Evolutionary conservation across 2,797 vertebrate species (phyloP).

Genomic region (Diplodus sargus): DNA sequence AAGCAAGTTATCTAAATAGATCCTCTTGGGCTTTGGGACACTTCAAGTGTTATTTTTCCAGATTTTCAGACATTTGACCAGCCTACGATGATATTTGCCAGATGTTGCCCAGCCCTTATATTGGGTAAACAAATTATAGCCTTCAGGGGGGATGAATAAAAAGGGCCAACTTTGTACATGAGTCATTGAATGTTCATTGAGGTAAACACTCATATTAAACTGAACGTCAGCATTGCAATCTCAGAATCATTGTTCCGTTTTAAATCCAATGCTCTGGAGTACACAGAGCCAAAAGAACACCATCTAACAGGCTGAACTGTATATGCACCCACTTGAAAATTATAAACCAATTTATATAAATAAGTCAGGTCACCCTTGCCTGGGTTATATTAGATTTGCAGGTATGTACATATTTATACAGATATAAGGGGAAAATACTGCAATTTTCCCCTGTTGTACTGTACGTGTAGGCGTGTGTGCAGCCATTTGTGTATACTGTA

Average conservation of each 20-base stretch:
- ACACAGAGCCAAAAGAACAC: constrained; percentile 2
- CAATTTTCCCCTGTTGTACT: constrained; percentile 29
- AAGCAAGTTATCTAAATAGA: too few relatives aligned
- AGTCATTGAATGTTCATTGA: constrained; percentile 15
- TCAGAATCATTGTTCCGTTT: constrained; percentile 10
- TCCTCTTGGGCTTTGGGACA: too few relatives aligned
- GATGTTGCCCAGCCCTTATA: too few relatives aligned
- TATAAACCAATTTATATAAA: constrained; percentile 28
- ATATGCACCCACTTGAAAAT: constrained; percentile 9
- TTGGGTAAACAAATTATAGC: constrained; percentile 3
- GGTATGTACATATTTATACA: constrained; percentile 50
- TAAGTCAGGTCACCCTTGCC: constrained; percentile 15
- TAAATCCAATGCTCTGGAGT: constrained; percentile 11
- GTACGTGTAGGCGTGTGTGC: constrained; percentile 38
- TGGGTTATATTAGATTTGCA: constrained; percentile 37
- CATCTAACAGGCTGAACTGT: background rate
- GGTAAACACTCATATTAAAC: constrained; percentile 19
- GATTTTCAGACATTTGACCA: too few relatives aligned
- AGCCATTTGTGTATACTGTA: constrained; percentile 43
- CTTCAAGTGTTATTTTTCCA: too few relatives aligned
- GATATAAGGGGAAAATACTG: constrained; percentile 36
- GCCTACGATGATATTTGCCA: too few relatives aligned
- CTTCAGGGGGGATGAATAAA: constrained; percentile 12
- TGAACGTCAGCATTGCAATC: constrained; percentile 38
- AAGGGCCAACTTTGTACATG: background rate